Base-by-base conservation (phyloP, 2,888 invertebrate species). In the Ceriagrion tenellum region DNA sequence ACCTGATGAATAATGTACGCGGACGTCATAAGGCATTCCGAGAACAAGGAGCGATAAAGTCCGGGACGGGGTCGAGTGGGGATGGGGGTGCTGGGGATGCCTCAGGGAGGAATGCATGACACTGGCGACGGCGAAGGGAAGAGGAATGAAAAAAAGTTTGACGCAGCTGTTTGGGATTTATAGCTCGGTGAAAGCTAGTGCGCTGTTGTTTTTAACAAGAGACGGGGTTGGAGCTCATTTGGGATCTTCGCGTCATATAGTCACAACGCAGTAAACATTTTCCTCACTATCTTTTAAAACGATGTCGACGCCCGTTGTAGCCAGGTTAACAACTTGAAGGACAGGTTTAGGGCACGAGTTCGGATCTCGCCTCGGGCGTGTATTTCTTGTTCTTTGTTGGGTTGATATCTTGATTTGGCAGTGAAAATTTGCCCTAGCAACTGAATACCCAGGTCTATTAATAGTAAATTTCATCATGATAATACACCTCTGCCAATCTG, bases 1-100 rank as follows among this genome's bases (percentile, higher is more conserved):
- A 81, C 81, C 16, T 81, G 81, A 81, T 81, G 81, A 81, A 81
- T 81, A 35, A 81, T 81, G 81, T 81, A 81, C 81, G 81, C 81
- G 35, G 35, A 13, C 81, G 81, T 81, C 81, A 81, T 35, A 35
- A 81, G 81, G 35, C 81, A 81, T 81, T 35, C 81, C 81, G 35
- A 10, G 81, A 81, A 35, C 81, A 81, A 81, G 81, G 16, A 81
- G 81, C 10, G 35, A 35, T 35, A 35, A 81, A 81, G 81, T 81
- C 16, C 0, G 81, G 81, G n/a, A 59, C 69, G 26, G 18, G 69
- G 69, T n/a, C 23, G 30, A 18, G 13, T 81, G 30, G 26, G 81
- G 69, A 23, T 13, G 26, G 69, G 47, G 69, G 4, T n/a, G 8
- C n/a, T n/a, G 3, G 81, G 30, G 81, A 81, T 81, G 81, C 81